Evolutionary conservation across 53 echinoderm and acorn worm species (phyloP), one percentile per base, ranked within the genome.

Genomic region (Holothuria leucospilota): DNA sequence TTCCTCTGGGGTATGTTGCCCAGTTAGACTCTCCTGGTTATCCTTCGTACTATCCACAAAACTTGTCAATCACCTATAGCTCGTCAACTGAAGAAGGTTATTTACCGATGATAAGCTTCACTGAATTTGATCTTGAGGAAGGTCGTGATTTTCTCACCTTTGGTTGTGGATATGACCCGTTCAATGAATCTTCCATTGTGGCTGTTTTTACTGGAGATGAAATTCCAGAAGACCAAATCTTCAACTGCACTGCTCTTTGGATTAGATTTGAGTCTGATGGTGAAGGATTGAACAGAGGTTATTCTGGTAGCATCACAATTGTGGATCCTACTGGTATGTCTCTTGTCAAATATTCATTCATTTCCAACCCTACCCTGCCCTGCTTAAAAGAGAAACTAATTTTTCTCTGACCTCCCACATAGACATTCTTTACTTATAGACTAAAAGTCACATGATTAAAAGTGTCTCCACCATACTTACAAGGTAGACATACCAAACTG

Each of bases 81-180:
- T 59, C 53, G 12, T 30, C 61, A 27, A 27, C 20, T 2, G 59
- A 59, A 15, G 80, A 59, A 30, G 80, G 80, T 21, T 27, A 26
- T 7, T 20, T 29, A 13, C 30, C 60, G 7, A 13, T 14, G 12
- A n/a, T 80, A 7, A 21, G 8, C 24, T 80, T 80, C 24, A 60
- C 6, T 38, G 18, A 28, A 13, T 80, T 80, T 61, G 80, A 80
- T 23, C n/a, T 80, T 2, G 80, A 80, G 61, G 59, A 80, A 61
- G 60, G 53, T 29, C 39, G 8, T 29, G 80, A 80, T 18, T 80
- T 60, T 25, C 80, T 80, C 15, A 39, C 38, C 29, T 29, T 59
- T 29, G 80, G 80, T 6, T 80, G 80, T 15, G 60, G 61, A 29
- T 3, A 24, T 20, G 29, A 60, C 39, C 80, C 80, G 2, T 29